phyloP scores from a whole-genome alignment of 2,888 invertebrate genomes.

The Dysmachus trigonus region DNA sequence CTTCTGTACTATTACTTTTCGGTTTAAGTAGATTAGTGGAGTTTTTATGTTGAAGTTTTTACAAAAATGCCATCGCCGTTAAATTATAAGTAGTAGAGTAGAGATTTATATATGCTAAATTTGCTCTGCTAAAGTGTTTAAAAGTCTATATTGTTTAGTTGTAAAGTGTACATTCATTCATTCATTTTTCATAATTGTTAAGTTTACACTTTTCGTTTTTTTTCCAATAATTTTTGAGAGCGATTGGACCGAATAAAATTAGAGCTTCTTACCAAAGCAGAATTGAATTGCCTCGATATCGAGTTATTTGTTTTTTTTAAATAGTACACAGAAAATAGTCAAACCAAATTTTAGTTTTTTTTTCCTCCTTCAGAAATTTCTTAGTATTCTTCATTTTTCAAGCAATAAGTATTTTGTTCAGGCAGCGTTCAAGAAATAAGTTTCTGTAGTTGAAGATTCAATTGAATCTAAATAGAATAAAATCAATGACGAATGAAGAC shows the following conservation, averaged over 20 bases:
- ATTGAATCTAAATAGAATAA: too few relatives aligned
- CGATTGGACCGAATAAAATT: neutral
- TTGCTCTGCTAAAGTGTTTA: neutral
- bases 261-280: neutral
- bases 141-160: neutral
- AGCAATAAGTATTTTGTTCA: neutral
- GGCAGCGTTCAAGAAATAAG: too few relatives aligned
- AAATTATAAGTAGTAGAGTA: neutral
- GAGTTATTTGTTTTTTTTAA: neutral
- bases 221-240: neutral
- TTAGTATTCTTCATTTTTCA: neutral
- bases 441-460: too few relatives aligned
- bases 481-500: too few relatives aligned
- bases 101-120: neutral
- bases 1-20: neutral
- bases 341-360: neutral
- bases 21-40: neutral
- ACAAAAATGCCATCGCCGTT: neutral
- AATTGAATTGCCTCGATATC: neutral
- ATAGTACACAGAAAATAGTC: too few relatives aligned
- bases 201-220: neutral
- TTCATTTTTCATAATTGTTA: neutral
- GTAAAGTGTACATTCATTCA: neutral
- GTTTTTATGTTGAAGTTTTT: neutral
- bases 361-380: neutral